A percentile compares a stretch with the other conserved stretches of the same genome.
Evolutionary conservation across 2,113 vertebrate genomes (phyloP).

Genomic region (Blennius ocellaris): DNA sequence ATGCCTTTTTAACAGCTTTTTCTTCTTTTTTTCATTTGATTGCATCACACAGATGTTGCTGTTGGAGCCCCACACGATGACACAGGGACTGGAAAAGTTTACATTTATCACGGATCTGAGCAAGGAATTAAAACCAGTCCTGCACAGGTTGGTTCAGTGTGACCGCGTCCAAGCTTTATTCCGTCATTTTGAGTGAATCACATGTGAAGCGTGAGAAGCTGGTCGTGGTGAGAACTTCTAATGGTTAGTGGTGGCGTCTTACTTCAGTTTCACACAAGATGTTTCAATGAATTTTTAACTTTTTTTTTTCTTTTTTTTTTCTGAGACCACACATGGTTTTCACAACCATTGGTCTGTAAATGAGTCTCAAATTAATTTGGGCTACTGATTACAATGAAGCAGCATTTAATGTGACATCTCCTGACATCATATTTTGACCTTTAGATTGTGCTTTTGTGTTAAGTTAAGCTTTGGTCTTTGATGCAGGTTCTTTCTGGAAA

Average conservation of each 20-base stretch:
- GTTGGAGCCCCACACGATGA: slow-evolving; percentile 93
- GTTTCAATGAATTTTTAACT: no score
- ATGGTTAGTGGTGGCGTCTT: no score
- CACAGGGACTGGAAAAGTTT: slow-evolving; percentile 88
- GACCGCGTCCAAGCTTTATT: background rate
- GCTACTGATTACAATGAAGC: background rate
- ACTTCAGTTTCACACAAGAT: no score
- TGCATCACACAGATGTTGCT: slow-evolving; percentile 88
- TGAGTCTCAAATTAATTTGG: background rate
- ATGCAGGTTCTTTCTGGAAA: slow-evolving; percentile 89
- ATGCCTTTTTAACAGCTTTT: background rate
- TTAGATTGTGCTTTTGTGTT: background rate
- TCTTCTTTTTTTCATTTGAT: background rate
- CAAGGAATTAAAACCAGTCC: slow-evolving; percentile 88
- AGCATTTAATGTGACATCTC: background rate
- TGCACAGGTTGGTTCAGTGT: slow-evolving; percentile 87
- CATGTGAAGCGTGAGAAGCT: no score
- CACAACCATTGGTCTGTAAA: no score
- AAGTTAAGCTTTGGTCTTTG: background rate
- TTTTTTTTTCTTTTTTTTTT: no score
- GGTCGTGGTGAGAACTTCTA: no score
- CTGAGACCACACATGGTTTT: no score
- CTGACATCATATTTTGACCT: background rate
- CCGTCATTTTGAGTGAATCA: background rate
- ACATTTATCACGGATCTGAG: slow-evolving; percentile 92